Conservation (phyloP, 2,888 invertebrate genomes). For the Clepsis dumicolana region DNA sequence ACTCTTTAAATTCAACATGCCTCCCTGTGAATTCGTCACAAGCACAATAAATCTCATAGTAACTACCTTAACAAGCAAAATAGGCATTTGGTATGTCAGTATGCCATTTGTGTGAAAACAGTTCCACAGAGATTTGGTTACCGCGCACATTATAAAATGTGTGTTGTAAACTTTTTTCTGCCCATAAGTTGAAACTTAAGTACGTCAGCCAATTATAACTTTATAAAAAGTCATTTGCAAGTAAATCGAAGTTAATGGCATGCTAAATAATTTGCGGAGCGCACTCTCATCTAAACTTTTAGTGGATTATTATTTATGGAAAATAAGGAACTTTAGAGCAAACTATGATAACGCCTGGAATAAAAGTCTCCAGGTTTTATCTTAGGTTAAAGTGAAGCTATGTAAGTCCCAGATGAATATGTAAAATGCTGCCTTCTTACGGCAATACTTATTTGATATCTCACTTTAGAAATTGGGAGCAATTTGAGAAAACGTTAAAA, state of each 20-base stretch:
- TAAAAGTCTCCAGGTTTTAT: background rate
- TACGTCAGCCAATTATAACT: constrained; percentile 26
- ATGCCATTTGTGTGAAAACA: no score
- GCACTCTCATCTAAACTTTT: constrained; percentile 39
- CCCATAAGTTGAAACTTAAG: constrained; percentile 1
- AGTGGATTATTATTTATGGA: constrained; percentile 18
- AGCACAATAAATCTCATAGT: no score
- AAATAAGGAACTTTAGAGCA: background rate
- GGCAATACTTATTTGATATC: no score
- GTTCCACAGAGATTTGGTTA: background rate
- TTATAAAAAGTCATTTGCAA: constrained; percentile 38
- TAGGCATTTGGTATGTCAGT: no score
- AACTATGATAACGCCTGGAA: background rate
- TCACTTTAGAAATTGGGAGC: no score
- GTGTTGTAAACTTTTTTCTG: background rate
- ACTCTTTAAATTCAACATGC: no score
- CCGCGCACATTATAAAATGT: background rate
- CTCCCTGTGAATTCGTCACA: no score
- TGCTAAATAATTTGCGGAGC: constrained; percentile 34
- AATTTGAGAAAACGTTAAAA: no score
- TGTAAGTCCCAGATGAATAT: no score
- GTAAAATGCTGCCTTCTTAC: no score
- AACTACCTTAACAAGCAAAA: no score
- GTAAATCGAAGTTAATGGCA: constrained; percentile 35
- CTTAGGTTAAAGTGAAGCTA: no score